Percentiles rank a stretch among this genome's conserved stretches.
These are phyloP conservation scores for Diadumene lineata DNA, from an alignment of 92 coral and sea anemone genomes.

Conservation along the genomic window DNA sequence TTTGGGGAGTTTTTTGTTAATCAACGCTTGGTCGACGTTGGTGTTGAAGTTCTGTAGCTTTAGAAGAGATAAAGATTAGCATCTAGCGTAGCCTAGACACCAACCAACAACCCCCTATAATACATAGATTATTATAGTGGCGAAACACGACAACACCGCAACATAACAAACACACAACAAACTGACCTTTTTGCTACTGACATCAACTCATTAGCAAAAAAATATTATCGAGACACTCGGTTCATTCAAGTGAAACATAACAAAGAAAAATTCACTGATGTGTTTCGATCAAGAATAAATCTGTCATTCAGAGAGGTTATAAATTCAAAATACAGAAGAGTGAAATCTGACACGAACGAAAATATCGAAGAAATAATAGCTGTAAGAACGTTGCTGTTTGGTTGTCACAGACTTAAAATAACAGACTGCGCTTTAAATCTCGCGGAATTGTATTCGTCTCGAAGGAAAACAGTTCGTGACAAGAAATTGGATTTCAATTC, in stretches of 20 bases:
- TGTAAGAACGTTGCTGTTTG: not conserved
- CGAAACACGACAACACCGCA: constrained; percentile 3
- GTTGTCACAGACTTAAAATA: not conserved
- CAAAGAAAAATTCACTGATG: not conserved
- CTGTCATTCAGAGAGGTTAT: not conserved
- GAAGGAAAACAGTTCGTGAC: not conserved
- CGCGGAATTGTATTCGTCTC: not conserved
- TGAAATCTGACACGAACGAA: not conserved
- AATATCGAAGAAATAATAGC: no score
- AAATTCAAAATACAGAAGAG: not conserved
- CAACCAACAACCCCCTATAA: constrained; percentile 9
- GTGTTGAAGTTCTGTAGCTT: constrained; percentile 92
- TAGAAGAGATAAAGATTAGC: constrained; percentile 20
- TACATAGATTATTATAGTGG: not conserved
- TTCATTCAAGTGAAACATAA: constrained; percentile 7
- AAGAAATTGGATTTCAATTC: not conserved
- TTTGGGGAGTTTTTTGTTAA: constrained; percentile 95
- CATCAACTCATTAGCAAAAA: constrained; percentile 10
- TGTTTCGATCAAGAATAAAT: not conserved
- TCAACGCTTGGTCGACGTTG: constrained; percentile 91
- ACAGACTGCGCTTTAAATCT: not conserved
- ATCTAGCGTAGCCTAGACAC: constrained; percentile 21
- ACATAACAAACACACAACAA: not conserved
- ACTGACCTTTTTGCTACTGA: constrained; percentile 3
- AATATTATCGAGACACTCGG: not conserved